Base-by-base conservation (phyloP, 2,113 vertebrate species). In the Leptosomus discolor region DNA sequence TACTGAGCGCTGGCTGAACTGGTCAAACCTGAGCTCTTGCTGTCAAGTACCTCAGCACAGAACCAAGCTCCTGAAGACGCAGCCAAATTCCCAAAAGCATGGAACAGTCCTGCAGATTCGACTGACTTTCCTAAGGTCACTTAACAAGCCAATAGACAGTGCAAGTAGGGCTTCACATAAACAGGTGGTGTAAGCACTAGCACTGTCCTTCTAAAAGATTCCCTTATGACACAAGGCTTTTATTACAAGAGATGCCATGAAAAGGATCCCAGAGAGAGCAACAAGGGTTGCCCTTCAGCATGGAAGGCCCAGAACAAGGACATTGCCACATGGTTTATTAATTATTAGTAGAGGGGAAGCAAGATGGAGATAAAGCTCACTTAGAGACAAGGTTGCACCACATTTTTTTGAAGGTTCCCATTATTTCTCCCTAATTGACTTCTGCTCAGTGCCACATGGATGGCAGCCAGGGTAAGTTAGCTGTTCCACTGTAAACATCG, bases 221-320 rank as follows among this genome's bases (percentile, higher is more conserved):
- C 56, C 30, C 30, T 79, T 41, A 45, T 1, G 29, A 46, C 11
- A 58, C 18, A 16, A 0, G 0, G 41, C 26, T 51, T 73, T 15
- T 48, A 12, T 26, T 64, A 32, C 14, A 70, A 65, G 26, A 80
- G 26, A 12, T 37, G 34, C 9, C 15, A 24, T 10, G 48, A 74
- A 57, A 58, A 87, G 23, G 45, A 68, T 57, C 20, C 22, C 30
- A 69, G 48, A 61, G 32, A 64, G 29, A 67, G 27, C 36, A 50
- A 36, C 41, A 68, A 67, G 58, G 50, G 24, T 20, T 74, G 41
- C 30, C 11, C 34, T 22, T 69, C 36, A 20, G 19, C 41, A 48
- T 8, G 13, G 51, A 80, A 41, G 37, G n/a, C 43, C 54, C 54
- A 41, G 26, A 63, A 46, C 24, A 27, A 30, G 36, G 65, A 30